Evolutionary conservation across 2,113 vertebrate genomes (phyloP).

Genomic region (Syrmaticus mikado): DNA sequence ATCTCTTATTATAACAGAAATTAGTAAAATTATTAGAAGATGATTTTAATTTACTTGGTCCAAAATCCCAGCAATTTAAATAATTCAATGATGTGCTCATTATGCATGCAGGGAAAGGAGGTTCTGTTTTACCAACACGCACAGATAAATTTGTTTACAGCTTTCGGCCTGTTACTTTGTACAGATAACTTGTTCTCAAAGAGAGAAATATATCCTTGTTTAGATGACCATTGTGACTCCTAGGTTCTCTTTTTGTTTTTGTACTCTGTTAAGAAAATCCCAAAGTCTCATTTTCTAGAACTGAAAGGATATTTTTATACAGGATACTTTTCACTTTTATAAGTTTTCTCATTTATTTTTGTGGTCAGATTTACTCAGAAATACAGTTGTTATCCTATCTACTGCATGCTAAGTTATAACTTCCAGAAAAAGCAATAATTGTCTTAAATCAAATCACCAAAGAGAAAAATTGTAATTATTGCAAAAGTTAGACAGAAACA

Average conservation of each 20-base stretch:
- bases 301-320: background rate
- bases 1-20: background rate
- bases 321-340: background rate
- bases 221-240: background rate
- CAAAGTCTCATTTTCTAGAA: background rate
- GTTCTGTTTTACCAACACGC: background rate
- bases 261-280: background rate
- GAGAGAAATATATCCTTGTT: background rate
- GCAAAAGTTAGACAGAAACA: background rate
- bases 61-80: background rate
- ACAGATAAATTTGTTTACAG: background rate
- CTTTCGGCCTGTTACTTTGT: background rate
- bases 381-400: background rate
- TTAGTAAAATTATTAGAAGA: background rate
- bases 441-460: background rate
- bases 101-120: rapidly evolving
- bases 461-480: background rate
- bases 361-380: background rate
- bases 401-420: background rate
- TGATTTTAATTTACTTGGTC: background rate
- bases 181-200: background rate
- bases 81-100: background rate
- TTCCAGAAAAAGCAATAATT: background rate
- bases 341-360: background rate
- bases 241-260: background rate